Conservation (phyloP, 2,888 invertebrate species). For the Lycocerus yunnanus region DNA sequence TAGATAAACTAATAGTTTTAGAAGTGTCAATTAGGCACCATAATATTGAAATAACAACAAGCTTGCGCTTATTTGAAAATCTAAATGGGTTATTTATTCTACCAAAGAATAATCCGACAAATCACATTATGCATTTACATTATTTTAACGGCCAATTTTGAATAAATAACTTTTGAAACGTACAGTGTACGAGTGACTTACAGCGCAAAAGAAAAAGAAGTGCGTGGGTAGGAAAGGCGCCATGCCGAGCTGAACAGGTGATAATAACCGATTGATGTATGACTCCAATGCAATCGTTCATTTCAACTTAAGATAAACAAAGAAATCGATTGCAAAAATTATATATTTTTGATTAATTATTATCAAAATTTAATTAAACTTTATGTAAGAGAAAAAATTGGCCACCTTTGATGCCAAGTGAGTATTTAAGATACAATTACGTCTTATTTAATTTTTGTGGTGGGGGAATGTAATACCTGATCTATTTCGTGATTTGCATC, state of each 20-base stretch:
- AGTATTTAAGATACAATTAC: neutral
- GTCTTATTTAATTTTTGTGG: neutral
- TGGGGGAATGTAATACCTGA: neutral
- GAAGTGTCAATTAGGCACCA: neutral
- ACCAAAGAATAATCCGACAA: slow-evolving; percentile 25
- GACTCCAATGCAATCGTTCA: slow-evolving; percentile 45
- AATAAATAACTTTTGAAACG: slow-evolving; percentile 31
- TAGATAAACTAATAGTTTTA: neutral
- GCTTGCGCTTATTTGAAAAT: slow-evolving; percentile 12
- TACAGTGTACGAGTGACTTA: slow-evolving; percentile 28
- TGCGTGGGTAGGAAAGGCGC: slow-evolving; percentile 50
- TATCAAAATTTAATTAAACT: neutral
- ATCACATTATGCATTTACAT: slow-evolving; percentile 32
- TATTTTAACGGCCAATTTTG: slow-evolving; percentile 32
- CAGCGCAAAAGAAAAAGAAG: slow-evolving; percentile 39
- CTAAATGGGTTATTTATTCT: slow-evolving; percentile 28
- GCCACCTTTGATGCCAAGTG: neutral
- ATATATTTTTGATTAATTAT: neutral
- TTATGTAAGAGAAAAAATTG: neutral
- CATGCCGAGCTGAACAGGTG: slow-evolving; percentile 49
- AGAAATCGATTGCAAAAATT: neutral
- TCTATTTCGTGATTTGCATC: neutral
- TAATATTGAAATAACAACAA: slow-evolving; percentile 9
- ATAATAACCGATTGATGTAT: slow-evolving; percentile 49
- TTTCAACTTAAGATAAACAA: slow-evolving; percentile 16